Conservation (phyloP, 2,113 vertebrate species). For the Pituophis catenifer region DNA sequence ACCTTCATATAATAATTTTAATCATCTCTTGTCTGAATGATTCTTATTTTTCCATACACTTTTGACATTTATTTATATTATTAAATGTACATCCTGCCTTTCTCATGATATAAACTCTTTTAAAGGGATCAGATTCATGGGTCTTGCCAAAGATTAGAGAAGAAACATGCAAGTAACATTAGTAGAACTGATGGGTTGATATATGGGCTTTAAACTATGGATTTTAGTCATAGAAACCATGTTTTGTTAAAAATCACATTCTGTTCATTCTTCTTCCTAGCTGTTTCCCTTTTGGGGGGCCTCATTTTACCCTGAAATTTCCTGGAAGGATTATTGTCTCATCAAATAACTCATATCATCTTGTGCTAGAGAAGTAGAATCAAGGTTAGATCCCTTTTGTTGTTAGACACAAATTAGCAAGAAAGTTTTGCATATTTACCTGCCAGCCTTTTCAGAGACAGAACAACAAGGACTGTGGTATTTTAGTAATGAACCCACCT, state of each 20-base stretch:
- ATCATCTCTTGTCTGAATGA: background rate
- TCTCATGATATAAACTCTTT: background rate
- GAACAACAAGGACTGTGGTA: background rate
- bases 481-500: no score
- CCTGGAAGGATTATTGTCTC: background rate
- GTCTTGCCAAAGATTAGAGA: background rate
- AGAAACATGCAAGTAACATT: background rate
- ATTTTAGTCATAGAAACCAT: background rate
- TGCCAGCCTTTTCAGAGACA: background rate
- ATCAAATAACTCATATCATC: background rate
- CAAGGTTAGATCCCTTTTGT: background rate
- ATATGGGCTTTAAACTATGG: background rate
- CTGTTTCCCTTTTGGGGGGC: background rate
- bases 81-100: background rate
- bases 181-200: background rate
- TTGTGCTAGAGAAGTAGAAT: background rate
- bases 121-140: background rate
- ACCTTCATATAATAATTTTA: background rate
- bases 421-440: background rate
- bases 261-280: background rate
- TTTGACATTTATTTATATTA: background rate
- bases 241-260: background rate
- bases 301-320: background rate
- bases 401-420: background rate
- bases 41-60: background rate